Percentiles rank a stretch among this genome's conserved stretches.
Evolutionary conservation across 2,797 vertebrate genomes (phyloP).

Genomic region (Muscicapa striata): DNA sequence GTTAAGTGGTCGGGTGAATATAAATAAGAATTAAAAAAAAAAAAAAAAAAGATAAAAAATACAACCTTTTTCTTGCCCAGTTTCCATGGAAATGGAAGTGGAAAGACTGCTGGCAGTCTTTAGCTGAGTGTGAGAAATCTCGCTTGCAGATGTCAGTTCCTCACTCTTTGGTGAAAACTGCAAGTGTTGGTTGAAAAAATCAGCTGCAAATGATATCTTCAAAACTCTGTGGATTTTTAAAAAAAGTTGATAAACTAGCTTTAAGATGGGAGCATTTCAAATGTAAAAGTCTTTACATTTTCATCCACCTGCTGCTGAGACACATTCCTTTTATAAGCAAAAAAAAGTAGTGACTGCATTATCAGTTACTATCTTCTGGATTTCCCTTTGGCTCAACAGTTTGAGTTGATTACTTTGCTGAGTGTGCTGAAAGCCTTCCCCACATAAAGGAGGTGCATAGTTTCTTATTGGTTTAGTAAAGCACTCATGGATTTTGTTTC

Average conservation of each 20-base stretch:
- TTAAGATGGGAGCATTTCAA: neutral
- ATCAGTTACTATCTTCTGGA: neutral
- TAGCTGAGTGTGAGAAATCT: slow-evolving; percentile 55
- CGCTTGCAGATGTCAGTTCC: slow-evolving; percentile 55
- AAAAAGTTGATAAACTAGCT: slow-evolving; percentile 24
- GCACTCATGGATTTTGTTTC: neutral
- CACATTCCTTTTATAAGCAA: neutral
- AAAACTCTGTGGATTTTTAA: neutral
- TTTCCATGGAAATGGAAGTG: slow-evolving; percentile 72
- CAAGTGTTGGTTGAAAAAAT: slow-evolving; percentile 60
- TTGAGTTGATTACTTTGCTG: neutral
- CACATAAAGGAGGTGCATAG: neutral
- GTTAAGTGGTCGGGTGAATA: neutral
- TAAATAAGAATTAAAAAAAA: neutral
- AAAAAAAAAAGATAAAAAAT: neutral
- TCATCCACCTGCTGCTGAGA: neutral
- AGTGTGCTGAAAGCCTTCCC: neutral
- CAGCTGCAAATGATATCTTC: slow-evolving; percentile 52
- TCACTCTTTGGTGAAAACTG: slow-evolving; percentile 44
- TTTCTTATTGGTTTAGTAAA: neutral
- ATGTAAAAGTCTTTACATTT: neutral
- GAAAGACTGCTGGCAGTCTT: slow-evolving; percentile 58
- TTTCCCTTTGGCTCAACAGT: neutral
- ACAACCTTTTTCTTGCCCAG: slow-evolving; percentile 6
- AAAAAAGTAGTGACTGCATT: neutral